Evolutionary conservation across 2,113 vertebrate genomes (phyloP), one percentile per base, ranked within the genome.

Genomic region (Mastomys coucha): DNA sequence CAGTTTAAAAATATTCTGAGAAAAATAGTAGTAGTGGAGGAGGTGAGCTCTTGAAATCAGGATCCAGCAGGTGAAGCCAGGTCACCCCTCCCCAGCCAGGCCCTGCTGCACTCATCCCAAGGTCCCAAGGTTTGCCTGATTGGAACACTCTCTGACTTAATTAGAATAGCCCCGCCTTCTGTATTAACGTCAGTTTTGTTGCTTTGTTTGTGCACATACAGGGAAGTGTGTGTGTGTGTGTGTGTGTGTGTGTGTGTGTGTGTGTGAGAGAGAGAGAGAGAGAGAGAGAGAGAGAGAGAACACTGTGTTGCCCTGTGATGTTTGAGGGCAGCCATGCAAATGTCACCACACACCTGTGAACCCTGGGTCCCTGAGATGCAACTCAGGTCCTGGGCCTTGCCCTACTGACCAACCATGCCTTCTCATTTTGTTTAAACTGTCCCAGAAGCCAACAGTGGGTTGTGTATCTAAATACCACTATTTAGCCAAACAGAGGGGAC

Each of bases 61-160:
- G 49, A 3, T 51, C 45, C 31, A 8, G 31, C 9, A 39, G 0
- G 4, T 22, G 53, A 45, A 39, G 7, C 49, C 14, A 0, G 78
- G 53, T 70, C 28, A 11, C 24, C 0, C 0, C 36, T 39, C 8
- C 8, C 33, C 14, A 24, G 72, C 51, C 69, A 10, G 2, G 22
- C 12, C 20, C 31, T 2, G 0, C 19, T 0, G 2, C 3, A 0
- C 14, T 33, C 19, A 65, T 63, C 28, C 39, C 19, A 75, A 58
- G 90, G 39, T 63, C 28, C 39, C 19, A 75, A 58, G 90, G 39
- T 56, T 92, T 24, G 81, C 82, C 73, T 4, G 75, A 45, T 56
- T 28, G 51, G 80, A 96, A 60, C 5, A 26, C 42, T 17, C 73
- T 42, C 51, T 24, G 7, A 65, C 42, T 84, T 84, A 69, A 51